Evolutionary conservation across 2,888 invertebrate species (phyloP).

Genomic region (Trachelus troglodyta): DNA sequence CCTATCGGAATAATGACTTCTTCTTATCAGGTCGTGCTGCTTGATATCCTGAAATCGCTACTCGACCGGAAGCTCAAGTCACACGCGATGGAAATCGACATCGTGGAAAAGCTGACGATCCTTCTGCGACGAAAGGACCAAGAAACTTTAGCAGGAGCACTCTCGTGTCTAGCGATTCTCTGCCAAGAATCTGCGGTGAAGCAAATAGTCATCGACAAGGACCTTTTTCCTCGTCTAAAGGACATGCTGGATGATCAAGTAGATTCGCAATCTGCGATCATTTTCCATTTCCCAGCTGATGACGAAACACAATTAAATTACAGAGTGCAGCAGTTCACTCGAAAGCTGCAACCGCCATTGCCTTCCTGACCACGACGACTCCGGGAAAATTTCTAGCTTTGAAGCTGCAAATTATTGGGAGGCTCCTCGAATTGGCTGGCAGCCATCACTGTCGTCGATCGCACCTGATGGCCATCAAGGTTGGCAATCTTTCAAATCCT

Average conservation of each 20-base stretch:
- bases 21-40: slow-evolving; percentile 43
- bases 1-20: background rate
- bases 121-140: slow-evolving; percentile 51
- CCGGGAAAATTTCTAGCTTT: slow-evolving; percentile 38
- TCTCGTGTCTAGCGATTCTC: slow-evolving; percentile 57
- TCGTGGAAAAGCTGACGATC: slow-evolving; percentile 54
- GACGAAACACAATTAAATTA: slow-evolving; percentile 9
- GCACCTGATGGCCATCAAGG: slow-evolving; percentile 40
- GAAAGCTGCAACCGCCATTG: slow-evolving; percentile 37
- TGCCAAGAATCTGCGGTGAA: slow-evolving; percentile 58
- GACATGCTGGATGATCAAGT: slow-evolving; percentile 57
- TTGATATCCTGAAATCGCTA: slow-evolving; percentile 59
- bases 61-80: slow-evolving; percentile 61
- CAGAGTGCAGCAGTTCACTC: slow-evolving; percentile 36
- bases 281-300: too few relatives aligned
- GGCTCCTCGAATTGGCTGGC: slow-evolving; percentile 36
- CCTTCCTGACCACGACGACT: slow-evolving; percentile 43
- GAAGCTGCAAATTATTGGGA: slow-evolving; percentile 34
- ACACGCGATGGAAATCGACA: slow-evolving; percentile 58
- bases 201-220: slow-evolving; percentile 54
- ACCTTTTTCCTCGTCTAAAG: slow-evolving; percentile 54
- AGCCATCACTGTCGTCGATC: slow-evolving; percentile 28
- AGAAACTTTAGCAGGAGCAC: slow-evolving; percentile 46
- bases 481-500: slow-evolving; percentile 5
- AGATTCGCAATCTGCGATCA: slow-evolving; percentile 6